phyloP scores from a whole-genome alignment of 2,113 vertebrate species.

The Pelecanoides urinatrix region DNA sequence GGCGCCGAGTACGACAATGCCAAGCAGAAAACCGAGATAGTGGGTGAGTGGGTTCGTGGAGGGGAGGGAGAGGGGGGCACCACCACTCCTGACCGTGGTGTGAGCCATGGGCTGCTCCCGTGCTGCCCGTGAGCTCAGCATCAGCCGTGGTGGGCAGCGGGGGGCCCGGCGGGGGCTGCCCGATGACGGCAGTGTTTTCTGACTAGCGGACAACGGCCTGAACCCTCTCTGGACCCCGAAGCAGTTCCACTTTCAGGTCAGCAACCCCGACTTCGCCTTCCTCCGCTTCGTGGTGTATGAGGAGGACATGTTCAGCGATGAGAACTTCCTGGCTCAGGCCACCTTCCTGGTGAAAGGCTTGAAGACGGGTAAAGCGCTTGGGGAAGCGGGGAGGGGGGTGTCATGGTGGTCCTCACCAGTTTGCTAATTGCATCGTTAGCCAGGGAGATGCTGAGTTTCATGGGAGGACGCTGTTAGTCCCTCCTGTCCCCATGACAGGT shows the following conservation, averaged over 20 bases:
- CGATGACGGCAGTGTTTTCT: not conserved
- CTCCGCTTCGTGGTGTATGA: slow-evolving; percentile 97
- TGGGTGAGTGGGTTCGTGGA: slow-evolving; percentile 75
- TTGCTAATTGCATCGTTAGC: not conserved
- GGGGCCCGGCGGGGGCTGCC: not conserved
- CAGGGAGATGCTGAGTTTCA: not conserved
- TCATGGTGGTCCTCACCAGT: not conserved
- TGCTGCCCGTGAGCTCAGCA: not conserved
- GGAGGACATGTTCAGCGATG: slow-evolving; percentile 98
- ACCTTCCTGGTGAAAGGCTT: slow-evolving; percentile 92
- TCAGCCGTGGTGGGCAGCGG: accelerated
- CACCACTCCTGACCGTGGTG: accelerated
- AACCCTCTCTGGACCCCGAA: slow-evolving; percentile 93
- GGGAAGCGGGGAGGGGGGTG: accelerated
- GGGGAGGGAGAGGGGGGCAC: not conserved
- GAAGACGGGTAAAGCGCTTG: slow-evolving; percentile 79
- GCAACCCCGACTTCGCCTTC: slow-evolving; percentile 92
- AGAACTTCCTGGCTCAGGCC: slow-evolving; percentile 97
- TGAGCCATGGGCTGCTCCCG: accelerated
- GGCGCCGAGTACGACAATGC: slow-evolving; percentile 91
- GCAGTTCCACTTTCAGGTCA: slow-evolving; percentile 87
- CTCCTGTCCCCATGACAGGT: not conserved
- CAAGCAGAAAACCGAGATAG: slow-evolving; percentile 95
- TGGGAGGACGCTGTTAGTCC: not conserved
- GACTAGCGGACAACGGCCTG: slow-evolving; percentile 91